phyloP scores from a whole-genome alignment of 2,113 vertebrate genomes.

The Mirounga angustirostris region DNA sequence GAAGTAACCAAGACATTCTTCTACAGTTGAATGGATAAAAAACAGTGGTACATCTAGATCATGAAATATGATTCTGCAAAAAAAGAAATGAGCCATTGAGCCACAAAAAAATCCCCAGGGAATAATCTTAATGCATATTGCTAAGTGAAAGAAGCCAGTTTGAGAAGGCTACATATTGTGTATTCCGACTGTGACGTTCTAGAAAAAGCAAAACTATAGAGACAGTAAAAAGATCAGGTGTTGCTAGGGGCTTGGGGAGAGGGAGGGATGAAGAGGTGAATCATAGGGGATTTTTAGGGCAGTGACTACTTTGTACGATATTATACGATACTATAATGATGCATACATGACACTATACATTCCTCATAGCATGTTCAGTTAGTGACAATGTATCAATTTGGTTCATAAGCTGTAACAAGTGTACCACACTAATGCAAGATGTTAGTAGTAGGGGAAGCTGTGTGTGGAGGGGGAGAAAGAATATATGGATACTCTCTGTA shows the following conservation, averaged over 20 bases:
- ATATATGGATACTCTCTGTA: background rate
- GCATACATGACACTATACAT: background rate
- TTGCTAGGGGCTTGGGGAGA: background rate
- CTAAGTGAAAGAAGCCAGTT: background rate
- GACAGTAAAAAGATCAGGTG: background rate
- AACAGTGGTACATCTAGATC: background rate
- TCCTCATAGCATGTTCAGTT: background rate
- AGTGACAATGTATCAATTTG: background rate
- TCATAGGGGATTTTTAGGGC: background rate
- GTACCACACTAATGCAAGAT: background rate
- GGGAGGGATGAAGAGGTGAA: background rate
- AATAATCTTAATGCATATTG: background rate
- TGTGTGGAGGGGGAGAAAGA: background rate
- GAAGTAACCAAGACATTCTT: background rate
- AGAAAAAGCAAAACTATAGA: conserved; percentile 5
- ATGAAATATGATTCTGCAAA: background rate
- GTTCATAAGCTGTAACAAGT: background rate
- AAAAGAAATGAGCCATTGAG: background rate
- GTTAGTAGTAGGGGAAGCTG: background rate
- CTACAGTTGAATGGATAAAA: background rate
- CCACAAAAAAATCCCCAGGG: background rate
- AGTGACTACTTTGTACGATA: background rate
- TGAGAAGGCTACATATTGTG: background rate
- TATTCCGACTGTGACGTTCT: background rate
- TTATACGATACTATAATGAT: background rate